A percentile compares a stretch with the other conserved stretches of the same genome.
Conservation (phyloP, 2,113 vertebrate species). For the Tylochromis polylepis region DNA sequence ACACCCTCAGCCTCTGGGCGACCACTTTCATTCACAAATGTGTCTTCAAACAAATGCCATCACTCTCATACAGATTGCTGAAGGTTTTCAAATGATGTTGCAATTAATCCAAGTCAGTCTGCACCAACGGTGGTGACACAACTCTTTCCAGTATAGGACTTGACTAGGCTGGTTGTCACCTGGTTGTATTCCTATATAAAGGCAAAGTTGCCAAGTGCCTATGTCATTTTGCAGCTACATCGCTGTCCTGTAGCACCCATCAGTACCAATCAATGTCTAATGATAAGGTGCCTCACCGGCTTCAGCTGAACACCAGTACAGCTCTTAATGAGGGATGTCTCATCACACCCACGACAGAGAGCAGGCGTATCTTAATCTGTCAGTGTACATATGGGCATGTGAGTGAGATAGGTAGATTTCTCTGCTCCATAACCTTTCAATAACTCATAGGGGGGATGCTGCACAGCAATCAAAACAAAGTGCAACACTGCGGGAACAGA, state of each 20-base stretch:
- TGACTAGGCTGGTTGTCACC: neutral
- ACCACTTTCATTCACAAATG: neutral
- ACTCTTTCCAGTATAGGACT: neutral
- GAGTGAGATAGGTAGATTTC: neutral
- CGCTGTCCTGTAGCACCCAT: neutral
- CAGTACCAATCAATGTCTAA: neutral
- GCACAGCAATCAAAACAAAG: constrained; percentile 28
- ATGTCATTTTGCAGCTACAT: neutral
- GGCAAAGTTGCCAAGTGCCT: neutral
- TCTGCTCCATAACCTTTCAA: neutral
- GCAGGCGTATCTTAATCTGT: neutral
- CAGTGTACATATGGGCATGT: neutral
- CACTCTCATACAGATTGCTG: neutral
- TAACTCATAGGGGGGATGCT: neutral
- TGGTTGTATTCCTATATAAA: neutral
- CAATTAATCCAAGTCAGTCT: neutral
- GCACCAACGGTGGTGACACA: neutral
- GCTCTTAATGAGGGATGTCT: neutral
- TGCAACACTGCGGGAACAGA: constrained; percentile 25
- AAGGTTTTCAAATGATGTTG: neutral
- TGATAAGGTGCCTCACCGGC: neutral
- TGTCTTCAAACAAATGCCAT: neutral
- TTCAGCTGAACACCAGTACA: neutral
- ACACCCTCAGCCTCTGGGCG: neutral
- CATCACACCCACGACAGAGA: neutral